Evolutionary conservation across 1,140 invertebrate genomes (phyloP).

Genomic region (Galleria mellonella): DNA sequence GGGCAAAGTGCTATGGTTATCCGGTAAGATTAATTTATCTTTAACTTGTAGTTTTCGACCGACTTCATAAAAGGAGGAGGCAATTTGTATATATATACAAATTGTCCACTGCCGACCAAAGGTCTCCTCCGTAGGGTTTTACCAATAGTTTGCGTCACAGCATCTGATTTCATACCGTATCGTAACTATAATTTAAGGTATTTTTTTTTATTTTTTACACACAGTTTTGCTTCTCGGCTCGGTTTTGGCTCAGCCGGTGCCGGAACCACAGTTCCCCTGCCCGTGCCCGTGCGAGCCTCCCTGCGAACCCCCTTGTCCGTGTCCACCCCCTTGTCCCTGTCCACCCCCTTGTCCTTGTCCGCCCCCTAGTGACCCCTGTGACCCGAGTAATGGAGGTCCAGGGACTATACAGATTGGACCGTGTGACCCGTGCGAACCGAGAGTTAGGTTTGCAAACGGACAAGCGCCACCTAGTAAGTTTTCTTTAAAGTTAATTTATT

Average conservation of each 20-base stretch:
- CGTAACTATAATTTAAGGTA: background rate
- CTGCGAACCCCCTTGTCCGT: background rate
- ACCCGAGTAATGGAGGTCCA: no score
- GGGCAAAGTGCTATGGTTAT: constrained; percentile 34
- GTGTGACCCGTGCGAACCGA: constrained; percentile 31
- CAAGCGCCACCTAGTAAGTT: constrained; percentile 37
- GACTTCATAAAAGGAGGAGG: no score
- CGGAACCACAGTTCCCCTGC: constrained; percentile 7
- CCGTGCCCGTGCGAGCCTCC: constrained; percentile 2
- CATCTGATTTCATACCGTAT: background rate
- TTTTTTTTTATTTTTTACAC: constrained; percentile 3
- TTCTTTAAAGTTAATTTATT: no score
- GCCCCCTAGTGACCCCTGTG: constrained; percentile 3
- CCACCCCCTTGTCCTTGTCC: constrained; percentile 2
- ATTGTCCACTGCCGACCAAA: no score
- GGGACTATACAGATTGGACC: constrained; percentile 20
- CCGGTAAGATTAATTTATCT: constrained; percentile 19
- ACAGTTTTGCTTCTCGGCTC: constrained; percentile 36
- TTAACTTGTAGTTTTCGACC: no score
- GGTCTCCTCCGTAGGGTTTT: no score
- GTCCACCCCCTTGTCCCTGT: constrained; percentile 4
- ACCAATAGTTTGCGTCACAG: no score
- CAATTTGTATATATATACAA: no score
- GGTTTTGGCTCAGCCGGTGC: constrained; percentile 27
- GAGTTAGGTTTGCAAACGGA: constrained; percentile 31